Evolutionary conservation across 2,113 vertebrate species (phyloP), one percentile per base, ranked within the genome.

Genomic region (Sisor rabdophorus): DNA sequence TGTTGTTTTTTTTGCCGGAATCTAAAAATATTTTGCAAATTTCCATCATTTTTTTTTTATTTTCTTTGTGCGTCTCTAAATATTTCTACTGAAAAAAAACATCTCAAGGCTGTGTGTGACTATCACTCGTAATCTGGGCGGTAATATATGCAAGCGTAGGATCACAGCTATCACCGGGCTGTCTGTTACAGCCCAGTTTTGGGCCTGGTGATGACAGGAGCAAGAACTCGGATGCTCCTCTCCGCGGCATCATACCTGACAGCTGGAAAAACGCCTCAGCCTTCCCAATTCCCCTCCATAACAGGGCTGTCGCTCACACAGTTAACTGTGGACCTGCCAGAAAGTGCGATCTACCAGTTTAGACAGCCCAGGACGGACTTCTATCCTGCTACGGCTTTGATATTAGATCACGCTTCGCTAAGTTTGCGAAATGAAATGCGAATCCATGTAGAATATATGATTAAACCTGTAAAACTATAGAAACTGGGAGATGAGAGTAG

Each of bases 101-200:
- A 54, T 19, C 28, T 11, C 36, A 68, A 55, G 22, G n/a, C 28
- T 63, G n/a, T 11, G 26, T 22, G 60, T 53, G 71, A 67, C 44
- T 56, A 72, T 61, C 26, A 50, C 76, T 15, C 48, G 9, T 64
- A 75, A 71, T 61, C 80, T 71, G 58, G 16, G 52, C 44, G 56
- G 44, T 79, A 76, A 82, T 79, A 48, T 79, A 79, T 82, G 77
- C 89, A 78, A 87, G 85, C 79, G 61, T 81, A 80, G 83, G 86
- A 88, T 89, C 86, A 88, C 81, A 71, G 84, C 76, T 83, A 87
- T 89, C 87, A 82, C 84, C 67, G 40, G 82, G 86, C 87, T 89
- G 90, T 90, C 89, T 89, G 85, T 89, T 89, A 87, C 79, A 40
- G 53, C 87, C 84, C 85, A 83, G 82, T 82, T 88, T 84, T 85